Evolutionary conservation across 1,140 invertebrate genomes (phyloP).

Genomic region (Aleiodes sp.): DNA sequence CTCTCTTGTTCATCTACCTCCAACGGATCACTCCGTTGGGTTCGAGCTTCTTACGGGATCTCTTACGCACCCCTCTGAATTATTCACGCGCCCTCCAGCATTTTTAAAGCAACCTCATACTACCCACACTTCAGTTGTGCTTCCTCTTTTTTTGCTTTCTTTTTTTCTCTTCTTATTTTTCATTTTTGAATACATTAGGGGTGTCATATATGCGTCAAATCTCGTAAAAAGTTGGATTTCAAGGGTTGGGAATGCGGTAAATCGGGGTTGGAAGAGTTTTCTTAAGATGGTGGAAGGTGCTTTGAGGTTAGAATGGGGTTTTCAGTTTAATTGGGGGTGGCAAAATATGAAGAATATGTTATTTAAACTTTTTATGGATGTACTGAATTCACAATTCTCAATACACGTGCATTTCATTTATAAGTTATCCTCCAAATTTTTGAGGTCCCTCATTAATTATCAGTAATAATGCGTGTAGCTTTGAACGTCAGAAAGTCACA

Average conservation of each 20-base stretch:
- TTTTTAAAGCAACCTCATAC: constrained; percentile 29
- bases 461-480: no score
- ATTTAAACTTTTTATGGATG: no score
- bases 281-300: not conserved
- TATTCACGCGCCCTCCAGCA: constrained; percentile 28
- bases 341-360: no score
- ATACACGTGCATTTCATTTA: no score
- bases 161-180: not conserved
- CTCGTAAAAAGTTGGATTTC: constrained; percentile 14
- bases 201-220: constrained; percentile 17
- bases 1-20: not conserved
- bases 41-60: constrained; percentile 35
- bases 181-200: constrained; percentile 16
- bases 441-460: no score
- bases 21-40: constrained; percentile 26
- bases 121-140: not conserved
- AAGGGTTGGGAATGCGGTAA: not conserved
- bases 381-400: no score
- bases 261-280: not conserved
- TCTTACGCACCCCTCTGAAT: constrained; percentile 33
- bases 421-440: no score
- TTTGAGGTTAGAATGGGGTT: not conserved
- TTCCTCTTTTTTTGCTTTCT: constrained; percentile 4
- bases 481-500: no score
- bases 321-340: not conserved